A percentile compares a stretch with the other conserved stretches of the same genome.
Evolutionary conservation across 2,113 vertebrate species (phyloP).

Genomic region (Lonchura striata): DNA sequence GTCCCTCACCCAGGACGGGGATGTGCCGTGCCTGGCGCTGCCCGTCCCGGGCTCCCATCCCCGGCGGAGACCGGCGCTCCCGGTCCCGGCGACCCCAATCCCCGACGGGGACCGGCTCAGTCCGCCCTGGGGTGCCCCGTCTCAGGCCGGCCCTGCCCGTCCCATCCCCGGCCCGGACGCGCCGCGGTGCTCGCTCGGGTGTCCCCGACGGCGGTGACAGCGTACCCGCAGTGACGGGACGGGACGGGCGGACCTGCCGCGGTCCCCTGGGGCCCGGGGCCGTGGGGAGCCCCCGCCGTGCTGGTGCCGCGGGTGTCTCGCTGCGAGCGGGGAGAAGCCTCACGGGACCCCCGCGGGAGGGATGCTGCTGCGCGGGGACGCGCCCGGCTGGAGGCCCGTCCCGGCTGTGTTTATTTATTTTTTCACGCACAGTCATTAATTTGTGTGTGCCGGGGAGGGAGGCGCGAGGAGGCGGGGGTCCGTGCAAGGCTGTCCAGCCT

Average conservation of each 20-base stretch:
- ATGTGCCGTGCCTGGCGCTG: not conserved
- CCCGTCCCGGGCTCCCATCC: not conserved
- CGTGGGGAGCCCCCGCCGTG: not conserved
- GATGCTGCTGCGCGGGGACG: not conserved
- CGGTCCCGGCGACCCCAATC: too few species aligned
- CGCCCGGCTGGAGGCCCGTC: not conserved
- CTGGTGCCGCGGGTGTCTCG: too few species aligned
- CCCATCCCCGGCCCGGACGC: not conserved
- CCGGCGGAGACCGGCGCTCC: not conserved
- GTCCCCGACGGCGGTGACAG: not conserved
- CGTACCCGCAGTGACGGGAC: not conserved
- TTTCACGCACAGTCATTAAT: not conserved
- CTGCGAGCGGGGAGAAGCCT: not conserved
- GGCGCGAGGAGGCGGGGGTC: not conserved
- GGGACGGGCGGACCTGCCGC: not conserved
- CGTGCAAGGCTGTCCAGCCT: not conserved
- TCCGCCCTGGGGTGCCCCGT: not conserved
- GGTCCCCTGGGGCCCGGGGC: not conserved
- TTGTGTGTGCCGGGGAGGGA: not conserved
- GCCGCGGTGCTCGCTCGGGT: not conserved
- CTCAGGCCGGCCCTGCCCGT: not conserved
- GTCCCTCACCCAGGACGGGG: not conserved
- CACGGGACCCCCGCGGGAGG: not conserved
- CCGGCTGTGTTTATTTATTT: not conserved
- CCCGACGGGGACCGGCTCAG: not conserved